phyloP scores from a whole-genome alignment of 2,113 vertebrate genomes.

The Fregata magnificens region DNA sequence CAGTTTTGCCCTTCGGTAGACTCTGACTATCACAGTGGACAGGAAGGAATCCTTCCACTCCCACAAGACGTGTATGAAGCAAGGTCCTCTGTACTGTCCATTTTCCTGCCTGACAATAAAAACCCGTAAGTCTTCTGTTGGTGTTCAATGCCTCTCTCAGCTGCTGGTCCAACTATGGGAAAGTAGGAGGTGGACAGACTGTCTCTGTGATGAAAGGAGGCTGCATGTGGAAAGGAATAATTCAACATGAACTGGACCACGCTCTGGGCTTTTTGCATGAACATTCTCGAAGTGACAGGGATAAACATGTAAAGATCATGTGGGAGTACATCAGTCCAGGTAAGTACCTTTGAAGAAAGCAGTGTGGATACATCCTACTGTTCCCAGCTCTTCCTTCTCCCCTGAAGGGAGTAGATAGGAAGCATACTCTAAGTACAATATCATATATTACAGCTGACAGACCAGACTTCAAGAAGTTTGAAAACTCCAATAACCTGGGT shows the following conservation, averaged over 20 bases:
- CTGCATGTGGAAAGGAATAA: constrained; percentile 84
- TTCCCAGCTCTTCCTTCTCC: not conserved
- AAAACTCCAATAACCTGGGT: constrained; percentile 54
- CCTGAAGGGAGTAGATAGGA: not conserved
- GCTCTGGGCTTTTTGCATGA: constrained; percentile 86
- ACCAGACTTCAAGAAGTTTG: constrained; percentile 55
- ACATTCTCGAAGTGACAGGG: constrained; percentile 84
- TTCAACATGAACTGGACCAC: constrained; percentile 84
- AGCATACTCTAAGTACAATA: not conserved
- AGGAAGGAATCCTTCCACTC: not conserved
- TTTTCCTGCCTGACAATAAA: not conserved
- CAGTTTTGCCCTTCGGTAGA: not conserved
- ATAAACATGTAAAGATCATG: constrained; percentile 79
- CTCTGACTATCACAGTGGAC: not conserved
- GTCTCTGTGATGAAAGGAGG: constrained; percentile 79
- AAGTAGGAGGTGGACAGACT: constrained; percentile 78
- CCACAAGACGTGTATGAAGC: not conserved
- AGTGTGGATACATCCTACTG: not conserved
- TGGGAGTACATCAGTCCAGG: constrained; percentile 82
- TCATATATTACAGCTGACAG: constrained; percentile 49
- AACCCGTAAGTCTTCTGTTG: not conserved
- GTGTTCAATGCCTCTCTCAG: constrained; percentile 47
- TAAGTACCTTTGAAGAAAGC: not conserved
- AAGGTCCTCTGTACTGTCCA: not conserved
- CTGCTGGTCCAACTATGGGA: constrained; percentile 84